phyloP scores from a whole-genome alignment of 2,113 vertebrate genomes.

The Phyllostomus hastatus region DNA sequence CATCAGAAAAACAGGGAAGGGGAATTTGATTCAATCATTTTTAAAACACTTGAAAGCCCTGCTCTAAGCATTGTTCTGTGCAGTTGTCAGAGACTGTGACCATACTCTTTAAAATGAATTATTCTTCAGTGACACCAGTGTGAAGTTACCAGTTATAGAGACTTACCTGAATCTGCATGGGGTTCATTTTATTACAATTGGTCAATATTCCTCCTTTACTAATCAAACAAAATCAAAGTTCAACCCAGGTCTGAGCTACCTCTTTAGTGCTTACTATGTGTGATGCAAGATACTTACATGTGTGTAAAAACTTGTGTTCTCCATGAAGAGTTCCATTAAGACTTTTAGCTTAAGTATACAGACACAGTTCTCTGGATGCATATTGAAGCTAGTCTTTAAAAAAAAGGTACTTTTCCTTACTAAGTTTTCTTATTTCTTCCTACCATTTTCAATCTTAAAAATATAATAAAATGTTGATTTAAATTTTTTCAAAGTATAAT shows the following conservation, averaged over 20 bases:
- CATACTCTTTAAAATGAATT: neutral
- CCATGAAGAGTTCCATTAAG: neutral
- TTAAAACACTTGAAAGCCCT: neutral
- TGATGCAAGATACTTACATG: neutral
- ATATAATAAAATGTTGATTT: constrained; percentile 23
- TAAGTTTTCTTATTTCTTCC: neutral
- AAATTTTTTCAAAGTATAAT: constrained; percentile 26
- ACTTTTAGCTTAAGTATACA: neutral
- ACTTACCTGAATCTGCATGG: neutral
- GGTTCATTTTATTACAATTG: neutral
- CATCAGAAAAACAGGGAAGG: neutral
- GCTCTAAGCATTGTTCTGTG: neutral
- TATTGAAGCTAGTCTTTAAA: neutral
- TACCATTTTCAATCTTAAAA: constrained; percentile 32
- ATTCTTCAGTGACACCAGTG: neutral
- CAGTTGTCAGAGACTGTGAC: neutral
- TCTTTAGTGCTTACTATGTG: neutral
- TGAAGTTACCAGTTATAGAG: neutral
- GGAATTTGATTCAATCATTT: neutral
- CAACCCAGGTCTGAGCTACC: neutral
- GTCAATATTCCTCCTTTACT: neutral
- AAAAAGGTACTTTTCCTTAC: neutral
- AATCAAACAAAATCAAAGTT: constrained; percentile 1
- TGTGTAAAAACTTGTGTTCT: neutral
- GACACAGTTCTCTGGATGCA: neutral